Percentiles rank a stretch among this genome's conserved stretches.
Evolutionary conservation across 2,797 vertebrate species (phyloP).

Genomic region (Pangasius larnaudii): DNA sequence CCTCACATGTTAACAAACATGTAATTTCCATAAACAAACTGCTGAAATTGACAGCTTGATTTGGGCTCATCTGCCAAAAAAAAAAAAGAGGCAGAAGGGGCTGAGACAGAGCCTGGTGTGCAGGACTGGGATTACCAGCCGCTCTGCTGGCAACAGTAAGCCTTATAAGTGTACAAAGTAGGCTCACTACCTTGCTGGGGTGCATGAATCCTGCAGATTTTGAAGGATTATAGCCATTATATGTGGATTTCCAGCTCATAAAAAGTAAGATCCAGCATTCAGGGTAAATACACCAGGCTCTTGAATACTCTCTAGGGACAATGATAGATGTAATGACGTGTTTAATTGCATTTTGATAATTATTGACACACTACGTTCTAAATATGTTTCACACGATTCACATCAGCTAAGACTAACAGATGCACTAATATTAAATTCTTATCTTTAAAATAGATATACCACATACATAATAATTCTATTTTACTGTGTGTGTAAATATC

Average conservation of each 20-base stretch:
- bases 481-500: background rate
- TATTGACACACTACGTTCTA: slow-evolving; percentile 23
- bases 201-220: slow-evolving; percentile 32
- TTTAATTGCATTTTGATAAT: slow-evolving; percentile 31
- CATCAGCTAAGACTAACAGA: slow-evolving; percentile 11
- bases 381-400: slow-evolving; percentile 14
- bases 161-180: slow-evolving; percentile 32
- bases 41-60: slow-evolving; percentile 85
- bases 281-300: slow-evolving; percentile 60
- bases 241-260: slow-evolving; percentile 37
- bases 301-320: slow-evolving; percentile 52
- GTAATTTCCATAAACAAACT: slow-evolving; percentile 86
- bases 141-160: slow-evolving; percentile 33
- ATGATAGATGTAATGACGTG: slow-evolving; percentile 18
- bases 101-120: slow-evolving; percentile 67
- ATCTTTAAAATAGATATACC: background rate
- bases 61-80: slow-evolving; percentile 77
- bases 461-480: background rate
- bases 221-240: slow-evolving; percentile 44
- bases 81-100: slow-evolving; percentile 75
- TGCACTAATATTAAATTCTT: background rate
- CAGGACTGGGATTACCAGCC: slow-evolving; percentile 29
- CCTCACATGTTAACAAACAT: slow-evolving; percentile 85
- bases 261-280: slow-evolving; percentile 68
- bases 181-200: slow-evolving; percentile 26